Conservation (phyloP, 1,140 invertebrate species). For the Dinothrombium tinctorium region DNA sequence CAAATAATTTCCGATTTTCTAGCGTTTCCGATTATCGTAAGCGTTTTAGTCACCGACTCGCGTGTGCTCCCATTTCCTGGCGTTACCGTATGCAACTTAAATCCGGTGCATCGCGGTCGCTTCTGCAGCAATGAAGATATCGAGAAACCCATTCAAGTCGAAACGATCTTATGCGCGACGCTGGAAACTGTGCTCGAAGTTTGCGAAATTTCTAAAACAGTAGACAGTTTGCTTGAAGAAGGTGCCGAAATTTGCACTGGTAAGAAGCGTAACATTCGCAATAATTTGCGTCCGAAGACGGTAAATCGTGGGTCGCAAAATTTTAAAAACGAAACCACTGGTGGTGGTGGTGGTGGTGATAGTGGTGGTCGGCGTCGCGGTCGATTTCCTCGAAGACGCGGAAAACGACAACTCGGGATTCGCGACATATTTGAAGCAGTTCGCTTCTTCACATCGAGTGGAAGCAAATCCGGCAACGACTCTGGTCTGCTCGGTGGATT, state of each 20-base stretch:
- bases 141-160: constrained; percentile 9
- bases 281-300: neutral
- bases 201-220: constrained; percentile 9
- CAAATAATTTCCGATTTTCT: constrained; percentile 12
- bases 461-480: neutral
- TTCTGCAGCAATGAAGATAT: constrained; percentile 11
- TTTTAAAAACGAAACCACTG: neutral
- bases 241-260: neutral
- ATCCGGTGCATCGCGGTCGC: constrained; percentile 16
- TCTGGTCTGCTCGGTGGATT: neutral
- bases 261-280: neutral
- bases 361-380: too few species aligned
- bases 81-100: constrained; percentile 23
- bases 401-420: neutral
- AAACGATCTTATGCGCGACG: constrained; percentile 10
- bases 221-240: neutral
- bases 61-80: constrained; percentile 19
- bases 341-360: too few species aligned
- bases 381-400: neutral
- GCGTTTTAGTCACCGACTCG: constrained; percentile 13
- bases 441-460: neutral
- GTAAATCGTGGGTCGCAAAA: neutral
- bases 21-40: constrained; percentile 13
- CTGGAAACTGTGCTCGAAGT: constrained; percentile 8
- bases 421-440: neutral